Conservation (phyloP, 2,797 vertebrate species). For the Rhynchotus rufescens region DNA sequence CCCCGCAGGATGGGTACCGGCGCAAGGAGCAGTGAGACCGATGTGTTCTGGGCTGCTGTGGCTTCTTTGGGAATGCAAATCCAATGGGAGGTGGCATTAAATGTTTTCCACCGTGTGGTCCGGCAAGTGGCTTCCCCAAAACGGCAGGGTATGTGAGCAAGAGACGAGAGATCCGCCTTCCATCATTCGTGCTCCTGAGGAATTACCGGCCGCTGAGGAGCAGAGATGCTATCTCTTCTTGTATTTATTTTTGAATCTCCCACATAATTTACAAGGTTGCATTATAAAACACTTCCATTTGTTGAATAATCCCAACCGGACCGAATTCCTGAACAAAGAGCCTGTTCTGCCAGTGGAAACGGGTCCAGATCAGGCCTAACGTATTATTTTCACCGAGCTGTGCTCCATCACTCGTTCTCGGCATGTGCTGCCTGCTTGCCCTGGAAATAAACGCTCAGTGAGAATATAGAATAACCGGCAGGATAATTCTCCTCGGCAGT, state of each 20-base stretch:
- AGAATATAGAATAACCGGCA: conserved; percentile 42
- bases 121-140: not conserved
- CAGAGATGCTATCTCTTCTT: not conserved
- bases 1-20: not conserved
- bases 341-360: conserved; percentile 39
- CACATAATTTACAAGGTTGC: conserved; percentile 44
- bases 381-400: conserved; percentile 37
- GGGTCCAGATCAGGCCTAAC: not conserved
- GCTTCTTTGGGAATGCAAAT: conserved; percentile 14
- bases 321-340: conserved; percentile 21
- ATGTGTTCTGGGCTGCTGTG: not conserved
- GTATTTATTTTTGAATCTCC: conserved; percentile 11
- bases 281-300: conserved; percentile 38
- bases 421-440: conserved; percentile 29
- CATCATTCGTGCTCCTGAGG: not conserved
- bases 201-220: not conserved
- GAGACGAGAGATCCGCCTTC: not conserved
- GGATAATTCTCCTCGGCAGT: not conserved
- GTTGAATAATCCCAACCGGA: conserved; percentile 15
- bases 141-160: not conserved
- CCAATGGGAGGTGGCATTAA: not conserved
- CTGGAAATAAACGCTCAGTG: conserved; percentile 50
- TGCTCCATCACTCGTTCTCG: conserved; percentile 15
- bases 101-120: not conserved
- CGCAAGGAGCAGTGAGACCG: not conserved